Conservation (phyloP, 2,797 vertebrate species). For the Cuculus canorus region DNA sequence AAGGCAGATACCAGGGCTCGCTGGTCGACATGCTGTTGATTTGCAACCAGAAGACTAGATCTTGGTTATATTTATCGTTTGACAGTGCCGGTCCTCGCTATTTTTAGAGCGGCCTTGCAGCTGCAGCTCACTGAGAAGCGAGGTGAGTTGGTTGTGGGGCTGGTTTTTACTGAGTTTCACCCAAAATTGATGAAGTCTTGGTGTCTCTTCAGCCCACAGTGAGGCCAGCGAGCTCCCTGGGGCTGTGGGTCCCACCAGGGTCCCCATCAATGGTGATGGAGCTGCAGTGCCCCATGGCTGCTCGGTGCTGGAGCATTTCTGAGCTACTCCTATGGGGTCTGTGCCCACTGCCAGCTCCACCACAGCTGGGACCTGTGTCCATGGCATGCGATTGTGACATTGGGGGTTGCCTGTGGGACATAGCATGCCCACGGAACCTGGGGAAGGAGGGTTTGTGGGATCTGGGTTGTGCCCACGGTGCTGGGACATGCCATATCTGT, state of each 20-base stretch:
- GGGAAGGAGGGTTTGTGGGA: too few species aligned
- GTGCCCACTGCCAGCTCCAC: accelerated
- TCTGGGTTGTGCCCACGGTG: background rate
- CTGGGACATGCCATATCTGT: too few species aligned
- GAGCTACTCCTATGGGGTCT: accelerated
- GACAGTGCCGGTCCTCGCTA: background rate
- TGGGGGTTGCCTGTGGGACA: background rate
- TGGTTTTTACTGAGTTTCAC: background rate
- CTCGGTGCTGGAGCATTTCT: too few species aligned
- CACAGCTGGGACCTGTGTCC: background rate
- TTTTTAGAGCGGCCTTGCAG: slow-evolving; percentile 34
- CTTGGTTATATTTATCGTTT: slow-evolving; percentile 46
- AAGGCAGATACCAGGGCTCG: background rate
- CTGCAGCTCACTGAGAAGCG: background rate
- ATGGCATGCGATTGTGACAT: too few species aligned
- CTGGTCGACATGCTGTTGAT: accelerated
- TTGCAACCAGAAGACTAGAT: background rate
- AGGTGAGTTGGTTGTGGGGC: background rate
- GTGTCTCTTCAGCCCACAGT: accelerated
- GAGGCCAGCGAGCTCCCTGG: background rate
- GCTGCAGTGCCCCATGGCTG: accelerated
- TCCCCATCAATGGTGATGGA: accelerated
- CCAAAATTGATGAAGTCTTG: background rate
- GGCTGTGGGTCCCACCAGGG: accelerated
- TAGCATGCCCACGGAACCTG: too few species aligned